Conservation (phyloP, 2,797 vertebrate species). For the Chanos chanos region DNA sequence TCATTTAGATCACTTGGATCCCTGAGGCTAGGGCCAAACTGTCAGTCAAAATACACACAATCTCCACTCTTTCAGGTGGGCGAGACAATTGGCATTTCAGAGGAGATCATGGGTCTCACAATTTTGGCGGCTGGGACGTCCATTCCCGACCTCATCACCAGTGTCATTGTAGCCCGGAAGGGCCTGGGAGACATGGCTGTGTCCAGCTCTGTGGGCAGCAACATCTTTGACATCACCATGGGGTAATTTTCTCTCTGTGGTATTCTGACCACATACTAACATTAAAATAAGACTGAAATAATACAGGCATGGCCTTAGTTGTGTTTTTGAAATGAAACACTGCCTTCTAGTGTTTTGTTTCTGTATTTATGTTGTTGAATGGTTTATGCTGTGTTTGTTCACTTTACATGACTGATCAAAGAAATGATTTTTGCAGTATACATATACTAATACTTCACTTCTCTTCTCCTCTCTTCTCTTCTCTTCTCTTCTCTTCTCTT, state of each 20-base stretch:
- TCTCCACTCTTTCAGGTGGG: slow-evolving; percentile 75
- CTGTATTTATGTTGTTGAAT: too few species aligned
- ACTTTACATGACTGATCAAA: too few species aligned
- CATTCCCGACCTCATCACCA: slow-evolving; percentile 96
- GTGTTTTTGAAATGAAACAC: too few species aligned
- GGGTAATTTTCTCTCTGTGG: too few species aligned
- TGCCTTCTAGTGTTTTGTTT: too few species aligned
- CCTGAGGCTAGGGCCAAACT: neutral
- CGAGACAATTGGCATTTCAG: slow-evolving; percentile 94
- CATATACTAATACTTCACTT: neutral
- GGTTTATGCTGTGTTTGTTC: too few species aligned
- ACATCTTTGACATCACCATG: slow-evolving; percentile 97
- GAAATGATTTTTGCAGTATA: too few species aligned
- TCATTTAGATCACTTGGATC: neutral
- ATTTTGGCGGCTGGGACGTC: slow-evolving; percentile 95
- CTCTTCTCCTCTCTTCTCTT: neutral
- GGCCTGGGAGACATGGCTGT: slow-evolving; percentile 97
- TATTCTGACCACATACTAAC: too few species aligned
- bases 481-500: neutral
- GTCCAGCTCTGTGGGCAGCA: slow-evolving; percentile 96
- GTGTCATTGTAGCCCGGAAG: slow-evolving; percentile 95
- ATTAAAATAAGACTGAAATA: too few species aligned
- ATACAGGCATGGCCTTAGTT: too few species aligned
- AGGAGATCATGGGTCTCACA: slow-evolving; percentile 96
- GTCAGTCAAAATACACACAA: neutral